These are phyloP conservation scores for Muricea muricata DNA, from an alignment of 92 coral and sea anemone species.

Conservation along the genomic window DNA sequence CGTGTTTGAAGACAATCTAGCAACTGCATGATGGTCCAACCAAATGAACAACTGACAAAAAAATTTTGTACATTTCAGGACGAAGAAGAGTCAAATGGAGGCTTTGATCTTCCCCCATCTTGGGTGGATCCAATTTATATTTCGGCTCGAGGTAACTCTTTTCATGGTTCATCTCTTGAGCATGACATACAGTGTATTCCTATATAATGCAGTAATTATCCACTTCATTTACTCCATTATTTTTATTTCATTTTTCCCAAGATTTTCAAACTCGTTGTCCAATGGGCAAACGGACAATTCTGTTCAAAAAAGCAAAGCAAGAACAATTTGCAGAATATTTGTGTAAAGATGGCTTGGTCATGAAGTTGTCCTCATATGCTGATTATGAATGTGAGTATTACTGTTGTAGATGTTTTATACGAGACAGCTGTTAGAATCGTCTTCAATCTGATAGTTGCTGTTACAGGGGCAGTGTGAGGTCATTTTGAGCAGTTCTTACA, in stretches of 20 bases:
- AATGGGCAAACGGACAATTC: conserved; percentile 91
- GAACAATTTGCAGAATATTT: conserved; percentile 98
- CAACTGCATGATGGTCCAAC: not conserved
- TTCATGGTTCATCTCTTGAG: not conserved
- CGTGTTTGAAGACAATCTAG: no score
- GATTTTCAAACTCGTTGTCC: conserved; percentile 97
- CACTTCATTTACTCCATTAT: not conserved
- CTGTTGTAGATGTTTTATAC: not conserved
- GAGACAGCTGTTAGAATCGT: no score
- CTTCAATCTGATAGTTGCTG: no score
- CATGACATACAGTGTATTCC: no score
- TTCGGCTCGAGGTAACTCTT: conserved; percentile 79
- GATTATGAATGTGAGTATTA: conserved; percentile 88
- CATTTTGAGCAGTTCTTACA: no score
- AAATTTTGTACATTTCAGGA: conserved; percentile 43
- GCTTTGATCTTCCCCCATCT: conserved; percentile 95
- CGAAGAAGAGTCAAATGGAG: conserved; percentile 81
- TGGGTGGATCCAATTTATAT: conserved; percentile 91
- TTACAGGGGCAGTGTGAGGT: no score
- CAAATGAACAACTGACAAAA: not conserved
- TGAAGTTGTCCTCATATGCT: conserved; percentile 74
- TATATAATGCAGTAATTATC: no score
- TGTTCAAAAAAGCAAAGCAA: conserved; percentile 94
- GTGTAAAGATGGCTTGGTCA: conserved; percentile 89
- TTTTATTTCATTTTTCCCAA: conserved; percentile 11